Evolutionary conservation across 2,797 vertebrate genomes (phyloP).

Genomic region (Schizothorax lantsangensis): DNA sequence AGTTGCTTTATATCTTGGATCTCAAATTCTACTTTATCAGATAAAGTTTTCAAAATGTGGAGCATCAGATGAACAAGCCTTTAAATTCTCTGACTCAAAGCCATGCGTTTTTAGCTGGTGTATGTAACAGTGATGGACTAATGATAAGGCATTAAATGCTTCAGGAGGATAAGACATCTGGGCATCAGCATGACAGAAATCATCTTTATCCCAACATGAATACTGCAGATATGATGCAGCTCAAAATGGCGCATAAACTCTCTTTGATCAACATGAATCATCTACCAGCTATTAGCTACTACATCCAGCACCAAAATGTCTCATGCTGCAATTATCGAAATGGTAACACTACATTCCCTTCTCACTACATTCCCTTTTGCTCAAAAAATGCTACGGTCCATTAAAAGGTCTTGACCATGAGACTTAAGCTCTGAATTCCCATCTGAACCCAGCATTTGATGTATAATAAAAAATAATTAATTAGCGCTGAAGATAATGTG

Average conservation of each 20-base stretch:
- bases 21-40: background rate
- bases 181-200: constrained; percentile 4
- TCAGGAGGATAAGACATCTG: background rate
- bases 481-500: background rate
- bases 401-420: background rate
- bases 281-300: background rate
- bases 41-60: background rate
- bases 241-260: constrained; percentile 13
- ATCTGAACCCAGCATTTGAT: background rate
- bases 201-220: background rate
- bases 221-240: constrained; percentile 14
- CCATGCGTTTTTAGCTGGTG: constrained; percentile 1
- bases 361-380: background rate
- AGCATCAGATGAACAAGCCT: constrained; percentile 1
- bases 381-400: background rate
- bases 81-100: background rate
- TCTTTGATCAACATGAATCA: constrained; percentile 20
- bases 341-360: background rate
- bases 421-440: background rate
- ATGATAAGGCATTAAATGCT: constrained; percentile 20
- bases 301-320: constrained; percentile 1
- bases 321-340: background rate
- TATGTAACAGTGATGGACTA: background rate
- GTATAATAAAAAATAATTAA: background rate
- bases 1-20: background rate